Percentiles rank a stretch among this genome's conserved stretches.
phyloP scores from a whole-genome alignment of 2,888 invertebrate species.

The Idaea straminata region DNA sequence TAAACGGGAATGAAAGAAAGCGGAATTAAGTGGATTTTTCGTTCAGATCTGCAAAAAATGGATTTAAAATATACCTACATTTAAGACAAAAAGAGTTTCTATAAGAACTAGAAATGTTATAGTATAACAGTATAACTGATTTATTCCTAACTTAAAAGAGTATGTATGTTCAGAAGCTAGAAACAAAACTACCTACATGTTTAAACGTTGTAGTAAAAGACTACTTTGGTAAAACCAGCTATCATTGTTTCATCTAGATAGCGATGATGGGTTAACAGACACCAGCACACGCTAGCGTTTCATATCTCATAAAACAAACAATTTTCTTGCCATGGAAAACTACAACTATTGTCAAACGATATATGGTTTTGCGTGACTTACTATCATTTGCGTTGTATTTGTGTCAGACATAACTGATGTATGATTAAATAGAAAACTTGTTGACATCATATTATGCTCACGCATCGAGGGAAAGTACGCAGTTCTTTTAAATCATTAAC shows the following conservation, averaged over 20 bases:
- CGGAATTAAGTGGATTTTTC: neutral
- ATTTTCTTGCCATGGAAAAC: conserved; percentile 64
- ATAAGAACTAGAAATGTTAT: neutral
- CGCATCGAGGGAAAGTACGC: conserved; percentile 49
- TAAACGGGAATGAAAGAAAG: conserved; percentile 1
- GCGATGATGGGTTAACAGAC: neutral
- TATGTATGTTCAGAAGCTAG: neutral
- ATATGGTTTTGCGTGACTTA: conserved; percentile 51
- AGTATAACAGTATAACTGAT: too few relatives aligned
- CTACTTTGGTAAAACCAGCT: neutral
- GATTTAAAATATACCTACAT: neutral
- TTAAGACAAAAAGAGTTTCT: neutral
- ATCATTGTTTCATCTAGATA: neutral
- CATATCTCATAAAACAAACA: conserved; percentile 48
- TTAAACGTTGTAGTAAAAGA: neutral
- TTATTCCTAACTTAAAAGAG: neutral
- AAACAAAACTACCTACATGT: neutral
- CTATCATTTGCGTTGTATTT: conserved; percentile 32
- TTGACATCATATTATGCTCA: conserved; percentile 37
- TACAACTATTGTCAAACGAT: conserved; percentile 46
- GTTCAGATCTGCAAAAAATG: neutral
- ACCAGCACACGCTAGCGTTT: conserved; percentile 24
- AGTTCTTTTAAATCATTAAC: conserved; percentile 20
- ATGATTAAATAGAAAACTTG: conserved; percentile 56
- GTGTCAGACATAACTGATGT: conserved; percentile 32